Percentiles rank a stretch among this genome's conserved stretches.
Conservation (phyloP, 2,113 vertebrate species). For the Bos indicus region DNA sequence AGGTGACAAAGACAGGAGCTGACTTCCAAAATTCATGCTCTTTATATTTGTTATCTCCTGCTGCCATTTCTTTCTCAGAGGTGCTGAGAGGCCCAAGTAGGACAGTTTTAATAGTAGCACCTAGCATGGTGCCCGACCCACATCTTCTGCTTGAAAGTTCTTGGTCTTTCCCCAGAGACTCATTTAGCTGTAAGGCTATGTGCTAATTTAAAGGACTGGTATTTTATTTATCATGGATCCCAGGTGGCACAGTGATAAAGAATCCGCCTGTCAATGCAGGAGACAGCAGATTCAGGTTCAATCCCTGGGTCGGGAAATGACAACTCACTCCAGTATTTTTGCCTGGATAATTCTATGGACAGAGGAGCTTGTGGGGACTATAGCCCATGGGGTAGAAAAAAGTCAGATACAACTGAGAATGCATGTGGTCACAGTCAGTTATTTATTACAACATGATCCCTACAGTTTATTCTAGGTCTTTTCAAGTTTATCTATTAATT, state of each 20-base stretch:
- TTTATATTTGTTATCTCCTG: neutral
- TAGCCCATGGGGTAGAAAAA: neutral
- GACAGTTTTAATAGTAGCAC: neutral
- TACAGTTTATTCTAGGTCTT: constrained; percentile 10
- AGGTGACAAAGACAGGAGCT: neutral
- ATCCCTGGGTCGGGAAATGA: neutral
- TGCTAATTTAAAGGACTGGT: neutral
- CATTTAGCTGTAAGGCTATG: neutral
- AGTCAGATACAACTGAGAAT: neutral
- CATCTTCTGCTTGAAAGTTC: neutral
- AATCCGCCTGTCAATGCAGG: neutral
- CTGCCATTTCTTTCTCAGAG: neutral
- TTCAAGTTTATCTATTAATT: neutral
- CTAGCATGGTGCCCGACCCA: neutral
- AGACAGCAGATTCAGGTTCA: neutral
- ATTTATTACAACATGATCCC: neutral
- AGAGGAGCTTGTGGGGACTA: neutral
- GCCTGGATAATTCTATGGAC: neutral
- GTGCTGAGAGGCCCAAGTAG: neutral
- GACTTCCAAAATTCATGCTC: neutral
- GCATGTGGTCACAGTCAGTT: neutral
- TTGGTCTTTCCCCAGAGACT: neutral
- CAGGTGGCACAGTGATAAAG: neutral
- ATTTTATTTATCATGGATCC: neutral
- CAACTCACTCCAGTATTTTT: neutral